Conservation (phyloP, 2,888 invertebrate genomes). For the Brachypalpus laphriformis region DNA sequence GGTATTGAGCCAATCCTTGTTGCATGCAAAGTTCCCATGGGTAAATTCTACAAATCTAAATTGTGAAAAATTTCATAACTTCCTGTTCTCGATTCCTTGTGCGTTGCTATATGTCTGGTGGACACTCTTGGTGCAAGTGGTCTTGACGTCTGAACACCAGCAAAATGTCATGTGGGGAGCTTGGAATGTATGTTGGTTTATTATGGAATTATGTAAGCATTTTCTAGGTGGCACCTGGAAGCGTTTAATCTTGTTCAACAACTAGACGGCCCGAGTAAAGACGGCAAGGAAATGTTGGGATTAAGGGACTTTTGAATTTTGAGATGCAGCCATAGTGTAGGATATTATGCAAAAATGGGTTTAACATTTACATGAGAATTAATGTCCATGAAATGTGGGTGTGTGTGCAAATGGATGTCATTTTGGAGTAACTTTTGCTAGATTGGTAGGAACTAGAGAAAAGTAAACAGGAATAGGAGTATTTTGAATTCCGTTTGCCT, state of each 20-base stretch:
- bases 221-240: conserved; percentile 19
- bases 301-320: conserved; percentile 15
- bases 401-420: not conserved
- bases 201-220: conserved; percentile 24
- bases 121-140: conserved; percentile 9
- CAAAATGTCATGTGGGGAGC: conserved; percentile 3
- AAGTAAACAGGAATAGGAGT: not conserved
- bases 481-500: not conserved
- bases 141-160: conserved; percentile 11
- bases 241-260: conserved; percentile 26
- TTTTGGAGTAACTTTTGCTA: not conserved
- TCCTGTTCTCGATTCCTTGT: too few species aligned
- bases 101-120: not conserved
- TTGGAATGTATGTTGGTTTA: conserved; percentile 27
- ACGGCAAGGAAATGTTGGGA: not conserved
- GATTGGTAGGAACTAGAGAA: not conserved
- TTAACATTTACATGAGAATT: conserved; percentile 17
- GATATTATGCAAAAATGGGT: not conserved
- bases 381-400: not conserved
- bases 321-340: not conserved
- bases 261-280: not conserved
- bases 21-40: conserved; percentile 17
- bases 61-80: conserved; percentile 22
- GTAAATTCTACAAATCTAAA: conserved; percentile 16
- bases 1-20: conserved; percentile 5